Base-by-base conservation (phyloP, 2,797 vertebrate species). In the Argentina silus region DNA sequence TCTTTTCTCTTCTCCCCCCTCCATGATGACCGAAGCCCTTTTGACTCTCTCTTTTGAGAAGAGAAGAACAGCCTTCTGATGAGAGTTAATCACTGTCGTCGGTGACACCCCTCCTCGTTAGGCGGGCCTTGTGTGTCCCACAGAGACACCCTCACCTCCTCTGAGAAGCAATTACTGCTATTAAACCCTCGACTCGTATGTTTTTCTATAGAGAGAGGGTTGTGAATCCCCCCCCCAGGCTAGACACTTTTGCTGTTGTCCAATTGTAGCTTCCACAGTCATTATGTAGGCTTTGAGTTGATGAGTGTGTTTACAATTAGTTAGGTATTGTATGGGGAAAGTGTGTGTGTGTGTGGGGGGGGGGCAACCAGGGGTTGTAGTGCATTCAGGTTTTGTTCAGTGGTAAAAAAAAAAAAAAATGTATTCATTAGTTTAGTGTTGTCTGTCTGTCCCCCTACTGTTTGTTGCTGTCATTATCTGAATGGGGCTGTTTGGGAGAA, bases 241-340 rank as follows among this genome's bases (percentile, higher is more conserved):
- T 11, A 12, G n/a, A 19, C 47, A 45, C n/a, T 14, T 15, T 5
- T 7, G 42, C 12, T 62, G 51, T 72, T 15, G 60, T 15, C 23
- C 21, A 59, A 27, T 66, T 68, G 27, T 60, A 15, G 27, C 47
- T 48, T 44, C 65, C 57, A 11, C 71, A 63, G 60, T 83, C 72
- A 69, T 77, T 23, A 42, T 57, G 61, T 19, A 53, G 67, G 45
- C 67, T 61, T 72, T 51, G 70, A 61, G 70, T 67, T 73, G 78
- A 82, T 84, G 78, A 85, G 72, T 76, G 78, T 72, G 42, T 84
- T 79, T 77, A 77, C 79, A 85, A 86, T 89, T 75, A 73, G 63
- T 62, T 81, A 65, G 82, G 73, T 77, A 87, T 90, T 89, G 85
- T 91, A 83, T 85, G 73, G 81, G 69, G 82, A 86, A 88, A 85